Evolutionary conservation across 1,140 invertebrate species (phyloP), one percentile per base, ranked within the genome.

Genomic region (Globodera ellingtonae): DNA sequence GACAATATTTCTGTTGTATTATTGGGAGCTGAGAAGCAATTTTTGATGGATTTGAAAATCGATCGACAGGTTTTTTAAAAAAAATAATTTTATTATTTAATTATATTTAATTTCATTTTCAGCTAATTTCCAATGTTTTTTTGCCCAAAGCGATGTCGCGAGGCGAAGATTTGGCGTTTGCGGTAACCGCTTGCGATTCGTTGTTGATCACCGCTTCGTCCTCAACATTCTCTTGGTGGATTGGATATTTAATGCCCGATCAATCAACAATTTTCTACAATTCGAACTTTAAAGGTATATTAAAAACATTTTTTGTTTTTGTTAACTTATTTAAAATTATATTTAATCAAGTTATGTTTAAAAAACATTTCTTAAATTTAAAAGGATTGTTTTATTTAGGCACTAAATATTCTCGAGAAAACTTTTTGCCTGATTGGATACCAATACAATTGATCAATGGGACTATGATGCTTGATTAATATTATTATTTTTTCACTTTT

Each of bases 211-310:
- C 81, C 9, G 70, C 81, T 18, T 18, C 24, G 9, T 21, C 47
- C 5, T 82, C 81, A 18, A 81, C 82, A 3, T 82, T 72, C 50
- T 81, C 81, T n/a, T 82, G 81, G 81, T 84, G 81, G 81, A 82
- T 82, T 18, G 81, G 18, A 13, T 82, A 82, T 73, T 78, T 82
- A 21, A 70, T 70, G 67, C 67, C 67, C 2, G 67, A 70, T 21
- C 13, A 47, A 10, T n/a, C 67, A 10, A 35, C 67, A 35, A 3
- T 70, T 47, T 70, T 70, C n/a, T 70, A 69, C 66, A 44, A 69
- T 18, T 69, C 66, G 9, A 21, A 44, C 13, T 21, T 65, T 21
- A 13, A 65, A 1, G 59, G 59, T 65, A 21, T 15, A 44, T 44
- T 9, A 69, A 52, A 52, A 52, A 15, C 15, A 52, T 9, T 15